Evolutionary conservation across 1,140 invertebrate genomes (phyloP), one percentile per base, ranked within the genome.

Genomic region (Ylistrum balloti): DNA sequence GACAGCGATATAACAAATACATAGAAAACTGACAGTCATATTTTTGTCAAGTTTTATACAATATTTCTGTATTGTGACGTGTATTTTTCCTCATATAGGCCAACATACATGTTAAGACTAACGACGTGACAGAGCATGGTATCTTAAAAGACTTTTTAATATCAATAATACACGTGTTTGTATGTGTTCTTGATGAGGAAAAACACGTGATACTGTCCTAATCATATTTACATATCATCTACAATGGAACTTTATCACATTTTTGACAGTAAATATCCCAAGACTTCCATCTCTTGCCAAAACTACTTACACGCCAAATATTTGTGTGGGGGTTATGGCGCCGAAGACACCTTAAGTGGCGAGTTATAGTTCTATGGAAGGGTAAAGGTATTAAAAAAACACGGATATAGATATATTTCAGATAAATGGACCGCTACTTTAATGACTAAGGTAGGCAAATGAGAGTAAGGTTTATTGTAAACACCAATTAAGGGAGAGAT

Each of bases 101-200:
- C n/a, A n/a, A n/a, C n/a, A n/a, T n/a, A n/a, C n/a, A n/a, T 38
- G 45, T 22, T 10, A 48, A 48, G 2, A 13, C n/a, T 74, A 28
- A 7, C 28, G 56, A 74, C 56, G 56, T 74, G 28, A 74, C n/a
- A 28, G 56, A 74, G n/a, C n/a, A n/a, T n/a, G n/a, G n/a, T n/a
- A n/a, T n/a, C n/a, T n/a, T n/a, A n/a, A n/a, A 74, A 74, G 17
- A 17, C 3, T 22, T 74, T 22, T 74, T 74, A 28, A n/a, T n/a
- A 74, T 74, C 1, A 74, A 74, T 74, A 74, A 74, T 74, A n/a
- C 56, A 74, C 56, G n/a, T 74, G 56, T n/a, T 74, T 74, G 22
- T 74, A n/a, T 74, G n/a, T 74, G 56, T 28, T n/a, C 9, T 1
- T 28, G n/a, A 74, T 74, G 22, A 28, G 0, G 17, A 28, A 7